phyloP scores from a whole-genome alignment of 2,888 invertebrate species.

The Yponomeuta evonymella region DNA sequence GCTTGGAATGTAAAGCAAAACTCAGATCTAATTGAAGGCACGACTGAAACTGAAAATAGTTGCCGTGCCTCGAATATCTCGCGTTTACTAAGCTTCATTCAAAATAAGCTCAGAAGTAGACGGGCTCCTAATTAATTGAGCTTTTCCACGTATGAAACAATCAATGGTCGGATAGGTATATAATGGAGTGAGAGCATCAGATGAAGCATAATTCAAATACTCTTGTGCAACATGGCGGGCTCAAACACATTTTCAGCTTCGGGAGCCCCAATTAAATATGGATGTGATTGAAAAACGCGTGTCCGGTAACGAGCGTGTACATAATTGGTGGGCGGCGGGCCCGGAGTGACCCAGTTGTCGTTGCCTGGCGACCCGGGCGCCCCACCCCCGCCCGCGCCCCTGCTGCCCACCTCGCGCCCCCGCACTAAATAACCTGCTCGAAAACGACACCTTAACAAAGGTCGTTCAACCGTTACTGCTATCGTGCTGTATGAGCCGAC shows the following conservation, averaged over 20 bases:
- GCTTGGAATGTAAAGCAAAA: background rate
- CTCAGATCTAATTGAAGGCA: background rate
- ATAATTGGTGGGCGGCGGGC: conserved; percentile 71
- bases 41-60: background rate
- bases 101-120: background rate
- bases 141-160: background rate
- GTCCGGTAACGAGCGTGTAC: conserved; percentile 77
- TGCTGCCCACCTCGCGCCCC: conserved; percentile 30
- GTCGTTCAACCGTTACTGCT: conserved; percentile 71
- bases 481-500: conserved; percentile 28
- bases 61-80: background rate
- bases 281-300: conserved; percentile 77
- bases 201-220: conserved; percentile 39
- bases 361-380: conserved; percentile 66
- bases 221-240: conserved; percentile 57
- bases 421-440: conserved; percentile 62
- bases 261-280: conserved; percentile 76
- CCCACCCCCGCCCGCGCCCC: conserved; percentile 32
- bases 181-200: background rate
- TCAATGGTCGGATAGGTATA: background rate
- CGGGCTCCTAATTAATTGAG: background rate
- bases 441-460: conserved; percentile 74
- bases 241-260: conserved; percentile 70
- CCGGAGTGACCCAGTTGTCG: conserved; percentile 74
- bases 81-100: background rate